Evolutionary conservation across 2,888 invertebrate species (phyloP).

Genomic region (Dynastes tityus): DNA sequence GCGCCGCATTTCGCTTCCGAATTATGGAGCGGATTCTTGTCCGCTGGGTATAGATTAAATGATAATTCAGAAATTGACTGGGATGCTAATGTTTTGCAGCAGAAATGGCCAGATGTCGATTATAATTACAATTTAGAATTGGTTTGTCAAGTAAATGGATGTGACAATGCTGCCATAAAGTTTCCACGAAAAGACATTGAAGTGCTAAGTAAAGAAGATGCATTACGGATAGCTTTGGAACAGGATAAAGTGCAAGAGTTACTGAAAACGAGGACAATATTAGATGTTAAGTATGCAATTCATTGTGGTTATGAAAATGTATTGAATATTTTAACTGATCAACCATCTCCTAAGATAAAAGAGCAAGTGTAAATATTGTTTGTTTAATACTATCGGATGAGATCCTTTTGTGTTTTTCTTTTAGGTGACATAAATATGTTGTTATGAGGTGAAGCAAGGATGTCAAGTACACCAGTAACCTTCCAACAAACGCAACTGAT

Average conservation of each 20-base stretch:
- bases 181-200: constrained; percentile 73
- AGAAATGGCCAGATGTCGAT: constrained; percentile 86
- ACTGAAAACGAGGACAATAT: constrained; percentile 64
- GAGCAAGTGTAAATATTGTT: neutral
- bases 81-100: constrained; percentile 81
- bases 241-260: constrained; percentile 66
- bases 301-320: constrained; percentile 66
- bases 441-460: too few species aligned
- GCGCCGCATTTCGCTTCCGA: constrained; percentile 94
- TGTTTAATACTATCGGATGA: too few species aligned
- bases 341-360: constrained; percentile 37
- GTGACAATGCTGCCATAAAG: constrained; percentile 72
- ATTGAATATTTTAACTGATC: constrained; percentile 62
- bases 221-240: constrained; percentile 72
- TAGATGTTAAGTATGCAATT: constrained; percentile 63
- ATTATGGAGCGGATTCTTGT: constrained; percentile 86
- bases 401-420: too few species aligned
- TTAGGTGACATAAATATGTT: too few species aligned
- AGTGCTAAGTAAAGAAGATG: constrained; percentile 72
- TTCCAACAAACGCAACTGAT: too few species aligned
- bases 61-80: constrained; percentile 75
- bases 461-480: too few species aligned
- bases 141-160: constrained; percentile 75
- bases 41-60: constrained; percentile 76
- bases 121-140: constrained; percentile 78